phyloP scores from a whole-genome alignment of 2,113 vertebrate genomes.

The Eulemur macaco region DNA sequence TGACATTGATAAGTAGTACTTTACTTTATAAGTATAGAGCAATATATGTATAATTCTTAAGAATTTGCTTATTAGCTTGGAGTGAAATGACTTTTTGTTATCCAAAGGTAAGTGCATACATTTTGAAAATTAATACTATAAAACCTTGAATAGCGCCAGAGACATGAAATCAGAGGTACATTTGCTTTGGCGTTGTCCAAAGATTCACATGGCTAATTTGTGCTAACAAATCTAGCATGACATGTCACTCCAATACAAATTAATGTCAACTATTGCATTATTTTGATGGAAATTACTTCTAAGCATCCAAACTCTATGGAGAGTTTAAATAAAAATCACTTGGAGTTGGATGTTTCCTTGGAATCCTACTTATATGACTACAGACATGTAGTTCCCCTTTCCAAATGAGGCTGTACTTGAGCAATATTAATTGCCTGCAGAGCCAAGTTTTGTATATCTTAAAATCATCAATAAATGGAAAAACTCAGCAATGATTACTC shows the following conservation, averaged over 20 bases:
- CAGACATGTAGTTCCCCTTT: slow-evolving; percentile 1
- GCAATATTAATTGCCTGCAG: background rate
- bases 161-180: background rate
- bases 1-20: background rate
- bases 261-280: background rate
- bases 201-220: background rate
- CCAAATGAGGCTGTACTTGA: background rate
- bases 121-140: slow-evolving; percentile 4
- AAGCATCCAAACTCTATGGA: background rate
- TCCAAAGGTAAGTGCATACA: background rate
- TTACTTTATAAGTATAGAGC: slow-evolving; percentile 37
- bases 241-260: background rate
- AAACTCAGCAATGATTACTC: background rate
- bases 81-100: background rate
- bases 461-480: slow-evolving; percentile 48
- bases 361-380: background rate
- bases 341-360: background rate
- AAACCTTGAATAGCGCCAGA: background rate
- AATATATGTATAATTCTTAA: background rate
- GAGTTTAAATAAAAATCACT: slow-evolving; percentile 27
- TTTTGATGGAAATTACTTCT: background rate
- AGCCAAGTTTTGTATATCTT: background rate
- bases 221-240: background rate
- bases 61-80: background rate
- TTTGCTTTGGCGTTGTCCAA: slow-evolving; percentile 3